A percentile compares a stretch with the other conserved stretches of the same genome.
phyloP scores from a whole-genome alignment of 1,140 invertebrate genomes.

The Brachionus paranguensis region DNA sequence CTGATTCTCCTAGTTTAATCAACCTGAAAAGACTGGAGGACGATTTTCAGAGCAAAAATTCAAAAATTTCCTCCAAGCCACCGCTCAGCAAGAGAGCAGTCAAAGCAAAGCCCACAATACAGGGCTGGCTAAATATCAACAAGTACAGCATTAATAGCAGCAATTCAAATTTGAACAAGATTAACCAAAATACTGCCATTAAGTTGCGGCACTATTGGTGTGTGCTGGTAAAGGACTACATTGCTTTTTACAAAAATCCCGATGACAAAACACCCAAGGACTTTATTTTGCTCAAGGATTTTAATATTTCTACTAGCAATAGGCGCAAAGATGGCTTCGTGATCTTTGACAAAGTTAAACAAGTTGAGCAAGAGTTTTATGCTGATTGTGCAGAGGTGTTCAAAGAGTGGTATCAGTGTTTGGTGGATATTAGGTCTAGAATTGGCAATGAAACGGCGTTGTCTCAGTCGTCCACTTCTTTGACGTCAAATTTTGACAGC shows the following conservation, averaged over 20 bases:
- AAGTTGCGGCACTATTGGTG: conserved; percentile 37
- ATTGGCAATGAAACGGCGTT: not conserved
- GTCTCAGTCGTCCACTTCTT: not conserved
- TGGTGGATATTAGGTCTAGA: not conserved
- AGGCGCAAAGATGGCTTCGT: not conserved
- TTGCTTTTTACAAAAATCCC: conserved; percentile 29
- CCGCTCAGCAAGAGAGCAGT: conserved; percentile 10
- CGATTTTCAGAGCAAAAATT: not conserved
- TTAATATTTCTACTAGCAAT: not conserved
- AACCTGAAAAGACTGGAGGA: not conserved
- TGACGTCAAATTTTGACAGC: not conserved
- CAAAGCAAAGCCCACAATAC: conserved; percentile 26
- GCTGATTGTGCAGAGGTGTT: not conserved
- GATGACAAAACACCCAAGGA: conserved; percentile 36
- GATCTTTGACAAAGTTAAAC: conserved; percentile 22
- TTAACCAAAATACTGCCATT: not conserved
- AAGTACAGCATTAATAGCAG: not conserved
- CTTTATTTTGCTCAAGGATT: conserved; percentile 26
- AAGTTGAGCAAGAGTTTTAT: conserved; percentile 38
- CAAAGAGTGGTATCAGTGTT: conserved; percentile 24
- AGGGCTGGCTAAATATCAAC: conserved; percentile 19
- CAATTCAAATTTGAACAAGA: not conserved
- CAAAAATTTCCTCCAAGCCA: not conserved
- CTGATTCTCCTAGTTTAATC: not conserved
- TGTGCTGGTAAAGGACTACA: conserved; percentile 19